Percentiles rank a stretch among this genome's conserved stretches.
Evolutionary conservation across 2,797 vertebrate genomes (phyloP).

Genomic region (Mormyrus proboscirostris): DNA sequence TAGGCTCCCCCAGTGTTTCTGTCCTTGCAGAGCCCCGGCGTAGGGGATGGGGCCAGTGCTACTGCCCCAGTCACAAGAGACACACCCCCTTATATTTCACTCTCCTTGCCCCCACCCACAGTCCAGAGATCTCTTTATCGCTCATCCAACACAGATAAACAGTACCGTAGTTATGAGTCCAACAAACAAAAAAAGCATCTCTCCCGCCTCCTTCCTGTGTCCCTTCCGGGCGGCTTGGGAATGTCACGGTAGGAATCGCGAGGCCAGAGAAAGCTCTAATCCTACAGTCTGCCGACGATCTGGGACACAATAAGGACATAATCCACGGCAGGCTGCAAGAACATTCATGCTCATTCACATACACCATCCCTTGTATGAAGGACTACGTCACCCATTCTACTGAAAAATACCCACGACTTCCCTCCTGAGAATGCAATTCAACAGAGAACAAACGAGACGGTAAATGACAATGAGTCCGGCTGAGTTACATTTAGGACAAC

Average conservation of each 20-base stretch:
- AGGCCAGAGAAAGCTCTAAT: not conserved
- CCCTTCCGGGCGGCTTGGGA: not conserved
- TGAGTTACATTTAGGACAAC: not conserved
- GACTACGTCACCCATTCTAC: not conserved
- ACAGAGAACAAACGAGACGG: not conserved
- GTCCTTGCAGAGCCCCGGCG: not conserved
- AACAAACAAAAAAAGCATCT: not conserved
- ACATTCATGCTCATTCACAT: not conserved
- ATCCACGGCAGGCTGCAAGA: not conserved
- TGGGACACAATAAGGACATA: not conserved
- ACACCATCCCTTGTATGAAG: not conserved
- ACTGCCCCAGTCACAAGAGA: not conserved
- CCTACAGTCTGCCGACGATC: not conserved
- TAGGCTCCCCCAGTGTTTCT: too few species aligned
- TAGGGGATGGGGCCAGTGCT: not conserved
- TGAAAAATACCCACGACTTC: not conserved
- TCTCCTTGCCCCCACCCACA: not conserved
- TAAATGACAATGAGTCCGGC: not conserved
- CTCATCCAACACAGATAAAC: not conserved
- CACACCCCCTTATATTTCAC: not conserved
- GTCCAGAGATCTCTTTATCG: not conserved
- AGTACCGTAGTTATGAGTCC: not conserved
- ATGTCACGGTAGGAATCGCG: not conserved
- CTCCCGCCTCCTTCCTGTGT: not conserved
- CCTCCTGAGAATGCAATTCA: not conserved